Evolutionary conservation across 2,113 vertebrate genomes (phyloP), one percentile per base, ranked within the genome.

Genomic region (Catharus minimus): DNA sequence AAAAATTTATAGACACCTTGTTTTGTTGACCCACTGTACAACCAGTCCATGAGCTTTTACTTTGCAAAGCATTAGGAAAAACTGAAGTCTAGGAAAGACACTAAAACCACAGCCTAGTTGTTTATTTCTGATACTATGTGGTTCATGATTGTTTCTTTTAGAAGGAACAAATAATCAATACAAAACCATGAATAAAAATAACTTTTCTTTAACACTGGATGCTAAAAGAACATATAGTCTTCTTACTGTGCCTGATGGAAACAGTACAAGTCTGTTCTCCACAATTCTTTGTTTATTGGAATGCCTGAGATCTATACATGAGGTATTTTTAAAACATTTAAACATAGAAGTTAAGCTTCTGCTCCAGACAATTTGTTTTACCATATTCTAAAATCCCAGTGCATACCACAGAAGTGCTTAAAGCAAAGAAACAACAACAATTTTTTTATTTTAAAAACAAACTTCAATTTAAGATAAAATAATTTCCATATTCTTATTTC

Each of bases 121-220:
- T 88, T 84, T 92, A 90, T 96, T 97, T 95, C 81, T 93, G 95
- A 92, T 95, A 96, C 85, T 80, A 74, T 97, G 96, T 95, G 96
- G 96, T 97, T 96, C 96, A 71, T 91, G 68, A 82, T 93, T 95
- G 92, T 92, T 96, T 96, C 92, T 96, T 96, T 96, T 96, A 96
- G 95, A 87, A 94, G 93, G 92, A 89, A 97, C 94, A 97, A 95
- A 96, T 95, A 97, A 97, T 97, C 96, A 92, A 97, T 97, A 96
- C 3, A 86, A 96, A 96, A 57, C 96, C 95, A 87, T 95, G 95
- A 96, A 91, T 95, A 97, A 96, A 97, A 97, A 97, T 97, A 97
- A 92, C 96, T 96, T 96, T 95, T 96, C 95, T 95, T 96, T 95
- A 96, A 95, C 93, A 85, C 78, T 94, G 92, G 92, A 92, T 95